Base-by-base conservation (phyloP, 2,797 vertebrate genomes). In the Myotis vivesi region DNA sequence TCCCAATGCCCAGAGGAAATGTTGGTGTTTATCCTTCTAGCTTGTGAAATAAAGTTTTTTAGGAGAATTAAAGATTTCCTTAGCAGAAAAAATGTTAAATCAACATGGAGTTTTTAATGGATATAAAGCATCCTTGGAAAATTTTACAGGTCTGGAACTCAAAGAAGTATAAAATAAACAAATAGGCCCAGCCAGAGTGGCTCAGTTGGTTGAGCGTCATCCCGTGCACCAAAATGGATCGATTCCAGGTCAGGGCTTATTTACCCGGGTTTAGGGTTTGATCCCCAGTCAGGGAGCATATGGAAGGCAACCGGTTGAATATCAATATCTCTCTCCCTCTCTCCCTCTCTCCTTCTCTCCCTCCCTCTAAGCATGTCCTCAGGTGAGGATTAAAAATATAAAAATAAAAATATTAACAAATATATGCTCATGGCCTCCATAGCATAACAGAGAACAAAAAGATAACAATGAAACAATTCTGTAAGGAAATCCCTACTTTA, bases 51-150 rank as follows among this genome's bases (percentile, higher is more conserved):
- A 49, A 59, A 15, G 30, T 44, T 87, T 87, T 91, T 79, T 66
- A 87, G 41, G 33, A 53, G 23, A 85, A 80, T 80, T 75, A 81
- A 84, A 86, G 46, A 66, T 30, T 75, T 59, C 69, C 36, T 81
- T 68, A 77, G 49, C 19, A 41, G 72, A 77, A 95, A 87, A 41
- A 76, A 49, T 36, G 10, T n/a, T 62, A 95, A 87, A 59, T 73
- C 36, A 92, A 55, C 33, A 69, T n/a, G 46, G 20, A 87, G 53
- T 64, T 73, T 89, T 76, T n/a, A 9, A 69, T 16, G 16, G n/a
- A 91, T 49, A 90, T 38, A 95, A 91, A 91, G 80, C 28, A 81
- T 81, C 81, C 44, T 55, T 82, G 13, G 72, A 87, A 90, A 81
- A 55, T 49, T 79, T 85, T 69, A 81, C 15, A 91, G 44, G 28